Evolutionary conservation across 2,113 vertebrate species (phyloP).

Genomic region (Hymenochirus boettgeri): DNA sequence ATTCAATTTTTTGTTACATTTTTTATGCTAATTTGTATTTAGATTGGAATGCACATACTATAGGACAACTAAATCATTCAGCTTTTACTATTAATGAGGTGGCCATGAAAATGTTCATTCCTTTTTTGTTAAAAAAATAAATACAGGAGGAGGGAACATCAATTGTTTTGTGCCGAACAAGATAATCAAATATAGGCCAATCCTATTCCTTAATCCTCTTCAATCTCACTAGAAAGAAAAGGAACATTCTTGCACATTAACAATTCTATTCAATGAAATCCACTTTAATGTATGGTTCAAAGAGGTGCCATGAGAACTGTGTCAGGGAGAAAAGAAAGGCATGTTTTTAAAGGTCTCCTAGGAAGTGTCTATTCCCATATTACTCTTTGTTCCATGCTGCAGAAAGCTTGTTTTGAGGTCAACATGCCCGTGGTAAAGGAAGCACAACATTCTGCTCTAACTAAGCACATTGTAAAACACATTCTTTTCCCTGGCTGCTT

Average conservation of each 20-base stretch:
- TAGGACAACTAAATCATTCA: no score
- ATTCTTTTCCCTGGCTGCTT: background rate
- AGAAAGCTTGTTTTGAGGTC: conserved; percentile 15
- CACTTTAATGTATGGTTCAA: conserved; percentile 24
- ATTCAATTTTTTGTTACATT: no score
- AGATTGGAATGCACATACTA: no score
- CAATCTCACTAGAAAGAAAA: conserved; percentile 17
- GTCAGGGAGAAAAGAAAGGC: background rate
- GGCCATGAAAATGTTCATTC: no score
- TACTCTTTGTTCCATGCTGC: conserved; percentile 5
- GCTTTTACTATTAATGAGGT: no score
- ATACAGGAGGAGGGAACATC: no score
- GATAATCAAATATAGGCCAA: conserved; percentile 11
- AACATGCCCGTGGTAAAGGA: background rate
- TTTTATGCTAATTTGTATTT: no score
- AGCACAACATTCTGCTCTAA: background rate
- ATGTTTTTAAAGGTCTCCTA: conserved; percentile 11
- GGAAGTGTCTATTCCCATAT: conserved; percentile 11
- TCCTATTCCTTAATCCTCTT: conserved; percentile 7
- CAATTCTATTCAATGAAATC: conserved; percentile 15
- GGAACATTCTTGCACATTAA: conserved; percentile 14
- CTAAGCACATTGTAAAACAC: background rate
- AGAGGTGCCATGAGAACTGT: conserved; percentile 19
- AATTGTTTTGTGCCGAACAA: background rate
- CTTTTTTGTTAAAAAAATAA: no score